These are phyloP conservation scores for Orycteropus afer DNA, from an alignment of 2,113 vertebrate species.

Conservation along the genomic window DNA sequence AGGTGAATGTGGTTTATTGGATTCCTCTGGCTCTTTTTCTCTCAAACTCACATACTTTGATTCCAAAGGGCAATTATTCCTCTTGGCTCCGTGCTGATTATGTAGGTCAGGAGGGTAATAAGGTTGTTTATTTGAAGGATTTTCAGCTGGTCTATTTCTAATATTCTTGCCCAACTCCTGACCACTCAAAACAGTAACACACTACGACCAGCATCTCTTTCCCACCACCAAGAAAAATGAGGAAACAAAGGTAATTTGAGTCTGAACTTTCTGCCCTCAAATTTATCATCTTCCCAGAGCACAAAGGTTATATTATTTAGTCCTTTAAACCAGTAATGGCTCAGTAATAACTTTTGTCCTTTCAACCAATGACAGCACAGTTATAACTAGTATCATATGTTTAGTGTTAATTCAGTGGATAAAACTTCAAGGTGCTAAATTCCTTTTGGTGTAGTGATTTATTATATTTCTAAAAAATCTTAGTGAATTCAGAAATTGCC, in stretches of 20 bases:
- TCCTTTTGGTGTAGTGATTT: not conserved
- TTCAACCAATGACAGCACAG: not conserved
- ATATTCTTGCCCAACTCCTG: slow-evolving; percentile 43
- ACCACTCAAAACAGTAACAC: not conserved
- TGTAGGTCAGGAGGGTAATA: slow-evolving; percentile 47
- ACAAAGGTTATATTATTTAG: not conserved
- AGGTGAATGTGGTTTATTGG: not conserved
- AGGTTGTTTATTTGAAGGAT: slow-evolving; percentile 53
- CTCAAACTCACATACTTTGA: not conserved
- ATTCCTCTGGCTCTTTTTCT: not conserved
- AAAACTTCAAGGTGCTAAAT: not conserved
- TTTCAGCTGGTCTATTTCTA: slow-evolving; percentile 46
- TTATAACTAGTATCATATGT: slow-evolving; percentile 33
- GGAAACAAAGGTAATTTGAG: slow-evolving; percentile 44
- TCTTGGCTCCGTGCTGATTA: slow-evolving; percentile 3
- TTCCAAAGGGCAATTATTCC: slow-evolving; percentile 1
- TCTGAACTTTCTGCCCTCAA: slow-evolving; percentile 46
- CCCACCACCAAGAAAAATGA: slow-evolving; percentile 5
- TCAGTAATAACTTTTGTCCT: not conserved
- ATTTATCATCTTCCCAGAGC: slow-evolving; percentile 31
- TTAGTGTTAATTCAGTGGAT: slow-evolving; percentile 31
- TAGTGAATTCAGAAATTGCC: slow-evolving; percentile 52
- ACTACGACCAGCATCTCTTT: slow-evolving; percentile 12
- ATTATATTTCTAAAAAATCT: slow-evolving; percentile 4
- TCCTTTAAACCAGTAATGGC: slow-evolving; percentile 16